phyloP scores from a whole-genome alignment of 2,888 invertebrate genomes.

The Theodoxus fluviatilis region DNA sequence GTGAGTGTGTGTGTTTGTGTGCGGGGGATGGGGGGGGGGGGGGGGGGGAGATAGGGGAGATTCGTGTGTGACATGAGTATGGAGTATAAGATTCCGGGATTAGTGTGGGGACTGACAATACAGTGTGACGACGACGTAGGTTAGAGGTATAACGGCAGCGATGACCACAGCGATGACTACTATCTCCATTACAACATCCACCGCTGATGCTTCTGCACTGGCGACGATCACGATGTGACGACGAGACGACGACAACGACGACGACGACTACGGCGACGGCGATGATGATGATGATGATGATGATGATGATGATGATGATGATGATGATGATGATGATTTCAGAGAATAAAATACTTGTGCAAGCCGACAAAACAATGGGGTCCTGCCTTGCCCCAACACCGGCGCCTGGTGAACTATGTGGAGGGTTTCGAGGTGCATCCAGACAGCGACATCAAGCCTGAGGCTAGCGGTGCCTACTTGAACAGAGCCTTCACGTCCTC shows the following conservation, averaged over 20 bases:
- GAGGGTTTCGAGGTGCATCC: conserved; percentile 53
- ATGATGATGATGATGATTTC: not conserved
- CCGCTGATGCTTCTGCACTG: no score
- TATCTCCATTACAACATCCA: no score
- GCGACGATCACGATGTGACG: no score
- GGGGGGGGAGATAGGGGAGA: no score
- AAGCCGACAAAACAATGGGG: conserved; percentile 52
- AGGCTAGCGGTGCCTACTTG: conserved; percentile 29
- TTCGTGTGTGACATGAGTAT: no score
- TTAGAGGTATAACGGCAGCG: no score
- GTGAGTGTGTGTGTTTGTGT: no score
- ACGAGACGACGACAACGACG: not conserved
- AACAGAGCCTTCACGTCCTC: conserved; percentile 29
- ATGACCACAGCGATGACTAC: no score
- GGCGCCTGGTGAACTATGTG: conserved; percentile 47
- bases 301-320: not conserved
- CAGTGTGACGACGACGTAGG: no score
- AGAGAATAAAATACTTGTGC: conserved; percentile 44
- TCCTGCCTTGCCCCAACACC: conserved; percentile 49
- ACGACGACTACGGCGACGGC: not conserved
- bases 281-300: not conserved
- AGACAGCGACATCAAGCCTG: conserved; percentile 29
- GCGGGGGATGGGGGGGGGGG: no score
- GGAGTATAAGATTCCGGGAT: no score
- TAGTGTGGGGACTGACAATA: no score